Evolutionary conservation across 35 echinoderm and acorn worm species (phyloP).

Genomic region (Apostichopus parvimensis): DNA sequence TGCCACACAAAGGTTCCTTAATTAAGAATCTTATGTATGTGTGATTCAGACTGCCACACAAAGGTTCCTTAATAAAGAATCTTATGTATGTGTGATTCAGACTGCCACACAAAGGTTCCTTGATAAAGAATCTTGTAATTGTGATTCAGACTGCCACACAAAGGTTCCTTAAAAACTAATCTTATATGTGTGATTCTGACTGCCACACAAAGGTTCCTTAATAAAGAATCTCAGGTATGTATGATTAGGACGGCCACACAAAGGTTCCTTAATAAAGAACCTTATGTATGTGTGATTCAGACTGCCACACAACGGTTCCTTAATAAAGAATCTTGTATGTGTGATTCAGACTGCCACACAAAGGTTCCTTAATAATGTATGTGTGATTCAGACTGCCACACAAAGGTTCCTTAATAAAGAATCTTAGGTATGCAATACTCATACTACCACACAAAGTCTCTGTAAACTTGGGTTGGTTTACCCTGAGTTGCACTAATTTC

Average conservation of each 20-base stretch:
- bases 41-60: too few relatives aligned
- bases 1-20: too few relatives aligned
- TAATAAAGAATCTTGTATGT: background rate
- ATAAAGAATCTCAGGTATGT: background rate
- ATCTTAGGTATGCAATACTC: background rate
- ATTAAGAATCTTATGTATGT: too few relatives aligned
- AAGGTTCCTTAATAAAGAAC: background rate
- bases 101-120: background rate
- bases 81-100: too few relatives aligned
- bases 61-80: too few relatives aligned
- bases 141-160: background rate
- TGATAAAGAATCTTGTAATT: background rate
- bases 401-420: background rate
- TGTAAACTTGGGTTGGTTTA: too few relatives aligned
- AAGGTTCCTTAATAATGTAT: background rate
- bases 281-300: background rate
- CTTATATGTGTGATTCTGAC: background rate
- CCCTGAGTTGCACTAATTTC: too few relatives aligned
- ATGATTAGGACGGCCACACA: background rate
- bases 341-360: background rate
- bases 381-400: background rate
- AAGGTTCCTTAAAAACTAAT: background rate
- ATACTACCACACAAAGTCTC: background rate
- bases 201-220: background rate
- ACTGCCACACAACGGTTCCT: background rate